Conservation (phyloP, 2,113 vertebrate species). For the Phrynosoma blainvillii region DNA sequence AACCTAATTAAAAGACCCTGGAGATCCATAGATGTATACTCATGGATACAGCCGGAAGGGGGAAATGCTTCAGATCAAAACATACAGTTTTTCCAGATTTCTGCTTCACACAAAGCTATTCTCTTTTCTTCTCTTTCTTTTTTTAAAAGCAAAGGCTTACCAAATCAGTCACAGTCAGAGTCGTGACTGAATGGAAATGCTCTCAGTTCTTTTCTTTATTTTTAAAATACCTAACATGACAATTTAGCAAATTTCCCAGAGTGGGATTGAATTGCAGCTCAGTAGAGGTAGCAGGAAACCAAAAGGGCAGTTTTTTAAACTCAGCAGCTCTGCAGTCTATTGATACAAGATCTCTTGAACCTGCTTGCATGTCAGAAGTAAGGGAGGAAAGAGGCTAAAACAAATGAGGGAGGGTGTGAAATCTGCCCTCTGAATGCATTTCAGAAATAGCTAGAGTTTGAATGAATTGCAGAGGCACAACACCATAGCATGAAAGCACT, state of each 20-base stretch:
- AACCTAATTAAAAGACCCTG: background rate
- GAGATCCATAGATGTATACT: background rate
- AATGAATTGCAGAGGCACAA: background rate
- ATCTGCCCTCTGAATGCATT: background rate
- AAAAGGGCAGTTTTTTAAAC: constrained; percentile 44
- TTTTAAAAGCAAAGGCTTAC: background rate
- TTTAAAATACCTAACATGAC: background rate
- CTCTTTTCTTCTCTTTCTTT: background rate
- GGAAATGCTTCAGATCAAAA: background rate
- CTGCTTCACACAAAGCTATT: background rate
- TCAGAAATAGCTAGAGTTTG: background rate
- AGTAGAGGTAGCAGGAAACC: background rate
- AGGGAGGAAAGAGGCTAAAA: constrained; percentile 9
- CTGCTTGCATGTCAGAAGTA: background rate
- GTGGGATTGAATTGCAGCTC: constrained; percentile 20
- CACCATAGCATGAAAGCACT: background rate
- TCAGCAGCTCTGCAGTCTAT: background rate
- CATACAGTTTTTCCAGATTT: constrained; percentile 19
- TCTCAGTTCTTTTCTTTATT: constrained; percentile 19
- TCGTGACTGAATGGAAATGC: constrained; percentile 27
- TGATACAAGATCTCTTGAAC: constrained; percentile 10
- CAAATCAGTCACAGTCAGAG: constrained; percentile 28
- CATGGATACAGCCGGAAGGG: background rate
- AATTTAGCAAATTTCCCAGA: constrained; percentile 29
- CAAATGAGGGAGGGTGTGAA: background rate